phyloP scores from a whole-genome alignment of 2,113 vertebrate genomes.

The Odocoileus hemionus region DNA sequence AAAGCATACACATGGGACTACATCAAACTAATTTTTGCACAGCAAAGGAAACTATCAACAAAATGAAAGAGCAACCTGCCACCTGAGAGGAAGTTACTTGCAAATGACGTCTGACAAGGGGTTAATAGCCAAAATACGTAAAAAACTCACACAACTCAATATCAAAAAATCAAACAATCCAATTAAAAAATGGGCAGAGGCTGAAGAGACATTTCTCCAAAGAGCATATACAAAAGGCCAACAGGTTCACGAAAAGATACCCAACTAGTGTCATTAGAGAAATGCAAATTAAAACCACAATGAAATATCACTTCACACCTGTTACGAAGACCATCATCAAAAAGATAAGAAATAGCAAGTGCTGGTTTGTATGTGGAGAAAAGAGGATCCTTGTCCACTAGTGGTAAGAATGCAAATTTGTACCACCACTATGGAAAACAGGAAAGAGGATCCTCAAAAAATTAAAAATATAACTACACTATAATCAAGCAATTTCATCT shows the following conservation, averaged over 20 bases:
- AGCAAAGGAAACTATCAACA: background rate
- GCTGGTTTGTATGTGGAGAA: background rate
- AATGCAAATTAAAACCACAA: background rate
- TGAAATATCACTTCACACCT: background rate
- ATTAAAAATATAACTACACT: background rate
- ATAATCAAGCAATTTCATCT: background rate
- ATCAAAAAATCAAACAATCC: background rate
- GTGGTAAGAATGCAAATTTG: background rate
- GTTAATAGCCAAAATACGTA: background rate
- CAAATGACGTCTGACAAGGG: background rate
- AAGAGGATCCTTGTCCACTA: background rate
- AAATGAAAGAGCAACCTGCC: background rate
- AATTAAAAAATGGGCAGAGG: background rate
- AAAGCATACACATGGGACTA: background rate
- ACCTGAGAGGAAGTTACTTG: background rate
- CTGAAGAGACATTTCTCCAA: background rate
- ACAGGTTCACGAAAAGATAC: background rate
- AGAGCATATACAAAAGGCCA: background rate
- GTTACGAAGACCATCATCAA: background rate
- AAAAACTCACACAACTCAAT: background rate
- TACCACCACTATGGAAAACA: background rate
- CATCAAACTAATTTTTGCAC: background rate
- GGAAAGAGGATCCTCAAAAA: background rate
- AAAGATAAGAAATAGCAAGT: background rate
- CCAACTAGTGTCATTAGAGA: background rate